Base-by-base conservation (phyloP, 2,797 vertebrate genomes). In the Valencia hispanica region DNA sequence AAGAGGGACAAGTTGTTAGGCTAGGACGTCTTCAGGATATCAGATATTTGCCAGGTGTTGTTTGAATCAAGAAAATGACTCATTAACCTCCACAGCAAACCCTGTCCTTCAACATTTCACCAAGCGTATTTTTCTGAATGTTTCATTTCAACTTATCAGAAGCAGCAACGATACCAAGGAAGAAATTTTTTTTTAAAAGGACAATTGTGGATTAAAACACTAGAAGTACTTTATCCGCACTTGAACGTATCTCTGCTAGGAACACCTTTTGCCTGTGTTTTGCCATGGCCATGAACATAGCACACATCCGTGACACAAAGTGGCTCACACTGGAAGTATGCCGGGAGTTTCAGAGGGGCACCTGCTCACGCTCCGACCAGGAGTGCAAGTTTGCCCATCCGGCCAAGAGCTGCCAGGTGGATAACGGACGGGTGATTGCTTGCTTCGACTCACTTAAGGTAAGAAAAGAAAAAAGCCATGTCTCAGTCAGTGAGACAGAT, bases 401-500 rank as follows among this genome's bases (percentile, higher is more conserved):
- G 0, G 97, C 98, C 78, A 96, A 97, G 93, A 96, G 97, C 94
- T 99, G 98, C 95, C 98, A 99, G 88, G 97, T 99, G 96, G 98
- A 99, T 95, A 99, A 99, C 55, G 98, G 98, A 84, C 96, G 98
- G 74, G 97, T 99, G 94, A 97, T 99, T 75, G 98, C 98, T 86
- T 99, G 98, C 96, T 99, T 99, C 92, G 98, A 99, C 95, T 99
- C 97, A 39, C 96, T 99, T 79, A 99, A 99, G 98, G 98, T 99
- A 96, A 97, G 96, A 91, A 83, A 68, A 59, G 79, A 27, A 79
- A n/a, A 68, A 75, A 73, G 78, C 30, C 66, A 69, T n/a, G 48
- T 51, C 39, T 77, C 57, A 72, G 69, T 18, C 66, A 75, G 34
- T 17, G 4, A 72, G 70, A 79, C 45, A 30, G 70, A 32, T 27